Base-by-base conservation (phyloP, 2,797 vertebrate species). In the Chelmon rostratus region DNA sequence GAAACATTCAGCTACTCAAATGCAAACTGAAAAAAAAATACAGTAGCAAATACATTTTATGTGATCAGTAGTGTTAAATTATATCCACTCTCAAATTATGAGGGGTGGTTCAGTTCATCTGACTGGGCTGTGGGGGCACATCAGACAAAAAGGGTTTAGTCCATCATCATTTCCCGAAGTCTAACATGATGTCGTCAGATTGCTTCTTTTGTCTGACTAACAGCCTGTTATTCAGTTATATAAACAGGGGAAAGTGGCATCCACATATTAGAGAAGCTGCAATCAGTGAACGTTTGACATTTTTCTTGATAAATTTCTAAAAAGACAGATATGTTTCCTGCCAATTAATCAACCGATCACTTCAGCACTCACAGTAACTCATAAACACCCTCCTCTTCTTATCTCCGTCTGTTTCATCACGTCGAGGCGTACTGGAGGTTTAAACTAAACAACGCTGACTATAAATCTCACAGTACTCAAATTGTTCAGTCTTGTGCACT, bases 401-500 rank as follows among this genome's bases (percentile, higher is more conserved):
- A 23, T 31, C 18, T 47, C 2, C 11, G 10, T 63, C 3, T 35
- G 38, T 68, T 35, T 61, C 3, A 25, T 44, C 19, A 28, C 7
- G 19, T 33, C 12, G 64, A 23, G 10, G 16, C 47, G 2, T 4
- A n/a, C 12, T 57, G 33, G 16, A 7, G 5, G 3, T 35, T 50
- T 13, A 15, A 46, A 54, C 16, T 1, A 16, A 58, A 54, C 44
- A 67, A 8, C 23, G 8, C 0, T 52, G 46, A 28, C 44, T 12
- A 13, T 31, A 61, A 54, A 8, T 49, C 56, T 58, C 49, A 10
- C 23, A 16, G 33, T 6, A 11, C 7, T 76, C 49, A 5, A 76
- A 54, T 56, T 52, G 37, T 66, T 65, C 21, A 56, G 28, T 62
- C 42, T 47, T 63, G 52, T 53, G 21, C 28, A 9, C 67, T 53